phyloP scores from a whole-genome alignment of 2,888 invertebrate genomes.

The Trachelus troglodyta region DNA sequence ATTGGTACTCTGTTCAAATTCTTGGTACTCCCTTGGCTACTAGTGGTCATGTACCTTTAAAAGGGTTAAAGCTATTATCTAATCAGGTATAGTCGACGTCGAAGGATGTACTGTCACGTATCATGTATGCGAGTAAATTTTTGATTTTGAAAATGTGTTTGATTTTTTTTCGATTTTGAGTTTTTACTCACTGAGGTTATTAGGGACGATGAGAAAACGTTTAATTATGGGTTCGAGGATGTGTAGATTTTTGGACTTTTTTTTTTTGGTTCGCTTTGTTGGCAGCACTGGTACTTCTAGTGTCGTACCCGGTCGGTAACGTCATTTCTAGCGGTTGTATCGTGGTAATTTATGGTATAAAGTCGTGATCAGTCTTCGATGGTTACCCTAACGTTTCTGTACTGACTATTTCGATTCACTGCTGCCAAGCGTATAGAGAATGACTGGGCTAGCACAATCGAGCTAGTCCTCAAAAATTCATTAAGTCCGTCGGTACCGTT shows the following conservation, averaged over 20 bases:
- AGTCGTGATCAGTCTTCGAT: neutral
- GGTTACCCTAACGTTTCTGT: neutral
- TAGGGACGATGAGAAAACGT: no score
- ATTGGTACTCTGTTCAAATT: neutral
- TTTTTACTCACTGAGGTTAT: no score
- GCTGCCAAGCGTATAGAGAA: no score
- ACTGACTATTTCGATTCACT: neutral
- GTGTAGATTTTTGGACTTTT: neutral
- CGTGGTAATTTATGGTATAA: neutral
- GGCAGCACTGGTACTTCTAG: neutral
- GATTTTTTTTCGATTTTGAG: no score
- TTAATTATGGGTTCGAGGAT: no score
- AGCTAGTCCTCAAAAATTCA: slow-evolving; percentile 2
- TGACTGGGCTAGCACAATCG: neutral
- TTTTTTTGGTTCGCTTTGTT: neutral
- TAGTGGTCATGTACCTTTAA: neutral
- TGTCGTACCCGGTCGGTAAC: neutral
- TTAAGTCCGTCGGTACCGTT: slow-evolving; percentile 3
- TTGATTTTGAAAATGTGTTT: no score
- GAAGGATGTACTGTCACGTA: no score
- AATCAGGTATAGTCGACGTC: neutral
- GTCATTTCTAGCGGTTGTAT: neutral
- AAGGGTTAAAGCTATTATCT: neutral
- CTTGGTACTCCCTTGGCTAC: neutral
- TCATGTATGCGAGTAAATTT: no score